Base-by-base conservation (phyloP, 1,140 invertebrate genomes). In the Vollenhovia emeryi region DNA sequence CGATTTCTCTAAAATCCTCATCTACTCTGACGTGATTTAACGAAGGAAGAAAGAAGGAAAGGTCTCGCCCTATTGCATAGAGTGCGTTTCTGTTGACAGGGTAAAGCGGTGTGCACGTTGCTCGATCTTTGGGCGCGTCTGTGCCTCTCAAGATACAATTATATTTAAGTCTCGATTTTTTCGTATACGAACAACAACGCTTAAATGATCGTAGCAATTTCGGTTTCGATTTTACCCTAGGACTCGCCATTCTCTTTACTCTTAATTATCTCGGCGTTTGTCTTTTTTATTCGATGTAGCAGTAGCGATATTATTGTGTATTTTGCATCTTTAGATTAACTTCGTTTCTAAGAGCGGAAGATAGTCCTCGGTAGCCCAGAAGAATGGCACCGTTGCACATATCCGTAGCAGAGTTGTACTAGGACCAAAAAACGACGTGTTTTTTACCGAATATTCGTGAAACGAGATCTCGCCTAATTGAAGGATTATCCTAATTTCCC, bases 351-450 rank as follows among this genome's bases (percentile, higher is more conserved):
- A 73, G 13, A 73, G 8, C 50, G 40, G 18, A 73, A 59, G 24
- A 4, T 52, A 52, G 21, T 40, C n/a, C 21, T 50, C n/a, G 13
- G n/a, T 2, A n/a, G n/a, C n/a, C 43, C 27, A 27, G n/a, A 13
- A 80, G n/a, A 71, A 80, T 43, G 21, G 7, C 36, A 57, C 13
- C 18, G 36, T 52, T 82, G 30, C 59, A 36, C 87, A 86, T 89
- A 88, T 88, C 83, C 6, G 2, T 85, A 88, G 36, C 7, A 27
- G 43, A 82, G 69, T 55, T 43, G 24, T 50, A 71, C 55, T 76
- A 80, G 83, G 87, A 89, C 87, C 87, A 88, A 86, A 66, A 66
- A 15, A 21, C 5, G 13, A 7, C 30, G 66, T 43, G 55, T 88
- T 86, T 86, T 86, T 30, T 88, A 87, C 40, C 55, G 52, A 11